Conservation (phyloP, 2,113 vertebrate species). For the Poeciliopsis turrubarensis region DNA sequence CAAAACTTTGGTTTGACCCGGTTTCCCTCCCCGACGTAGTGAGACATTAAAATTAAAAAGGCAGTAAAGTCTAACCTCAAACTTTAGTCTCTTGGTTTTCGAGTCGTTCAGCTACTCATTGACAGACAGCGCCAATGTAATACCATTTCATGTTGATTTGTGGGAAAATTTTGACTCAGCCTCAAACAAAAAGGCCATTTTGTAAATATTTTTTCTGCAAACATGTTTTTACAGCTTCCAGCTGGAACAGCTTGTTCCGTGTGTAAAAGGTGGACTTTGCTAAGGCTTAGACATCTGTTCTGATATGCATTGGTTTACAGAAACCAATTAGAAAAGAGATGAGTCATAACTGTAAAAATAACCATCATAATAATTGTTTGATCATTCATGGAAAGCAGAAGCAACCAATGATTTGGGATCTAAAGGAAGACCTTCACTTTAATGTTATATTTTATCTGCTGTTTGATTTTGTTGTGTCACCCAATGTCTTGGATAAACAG, state of each 20-base stretch:
- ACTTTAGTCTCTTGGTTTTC: neutral
- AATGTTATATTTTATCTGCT: too few species aligned
- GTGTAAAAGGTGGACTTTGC: neutral
- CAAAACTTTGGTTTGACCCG: neutral
- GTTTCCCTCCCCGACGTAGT: neutral
- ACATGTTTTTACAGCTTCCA: neutral
- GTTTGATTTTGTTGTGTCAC: too few species aligned
- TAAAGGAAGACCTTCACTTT: neutral
- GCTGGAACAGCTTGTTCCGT: neutral
- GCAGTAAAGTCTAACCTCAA: neutral
- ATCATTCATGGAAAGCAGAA: neutral
- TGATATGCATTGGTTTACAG: neutral
- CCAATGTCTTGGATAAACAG: too few species aligned
- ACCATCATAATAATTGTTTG: neutral
- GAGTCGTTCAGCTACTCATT: neutral
- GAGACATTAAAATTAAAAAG: neutral
- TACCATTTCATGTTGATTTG: neutral
- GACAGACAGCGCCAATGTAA: neutral
- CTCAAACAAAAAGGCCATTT: neutral
- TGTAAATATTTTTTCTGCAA: neutral
- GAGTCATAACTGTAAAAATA: neutral
- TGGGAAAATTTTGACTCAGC: too few species aligned
- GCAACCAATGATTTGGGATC: neutral
- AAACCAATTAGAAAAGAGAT: neutral
- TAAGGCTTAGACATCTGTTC: neutral